Percentiles rank a stretch among this genome's conserved stretches.
These are phyloP conservation scores for Salminus brasiliensis DNA, from an alignment of 2,113 vertebrate genomes.

Conservation along the genomic window DNA sequence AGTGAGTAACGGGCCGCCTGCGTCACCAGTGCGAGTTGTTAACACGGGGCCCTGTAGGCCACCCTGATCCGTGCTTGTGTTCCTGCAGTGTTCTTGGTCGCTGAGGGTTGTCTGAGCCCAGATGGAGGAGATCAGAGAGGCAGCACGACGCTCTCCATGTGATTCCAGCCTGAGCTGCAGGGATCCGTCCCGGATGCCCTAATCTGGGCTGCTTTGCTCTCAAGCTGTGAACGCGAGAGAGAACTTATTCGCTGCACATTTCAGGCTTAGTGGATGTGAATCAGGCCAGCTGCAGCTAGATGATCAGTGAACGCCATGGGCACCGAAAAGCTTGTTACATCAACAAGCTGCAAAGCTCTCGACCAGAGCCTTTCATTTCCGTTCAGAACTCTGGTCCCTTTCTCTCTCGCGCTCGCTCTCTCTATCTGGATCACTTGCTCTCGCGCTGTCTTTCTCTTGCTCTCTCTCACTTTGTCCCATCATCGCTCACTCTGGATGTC, in stretches of 20 bases:
- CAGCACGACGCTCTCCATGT: not conserved
- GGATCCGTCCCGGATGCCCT: conserved; percentile 8
- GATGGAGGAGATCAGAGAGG: not conserved
- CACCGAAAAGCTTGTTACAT: conserved; percentile 31
- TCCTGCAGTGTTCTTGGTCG: not conserved
- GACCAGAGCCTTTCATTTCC: not conserved
- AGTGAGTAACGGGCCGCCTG: not conserved
- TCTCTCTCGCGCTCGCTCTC: not conserved
- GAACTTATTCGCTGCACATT: conserved; percentile 22
- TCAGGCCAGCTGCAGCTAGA: not conserved
- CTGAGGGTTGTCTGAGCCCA: not conserved
- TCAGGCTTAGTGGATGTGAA: conserved; percentile 21
- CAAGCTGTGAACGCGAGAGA: conserved; percentile 3
- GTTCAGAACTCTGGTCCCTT: not conserved
- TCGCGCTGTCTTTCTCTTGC: not conserved
- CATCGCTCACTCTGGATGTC: too few species aligned
- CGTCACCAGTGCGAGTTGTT: not conserved
- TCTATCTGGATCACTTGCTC: not conserved
- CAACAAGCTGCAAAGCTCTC: not conserved
- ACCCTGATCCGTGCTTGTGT: not conserved
- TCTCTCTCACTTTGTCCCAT: too few species aligned
- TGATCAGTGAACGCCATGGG: conserved; percentile 21
- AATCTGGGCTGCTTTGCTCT: conserved; percentile 22
- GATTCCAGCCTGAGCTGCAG: not conserved
- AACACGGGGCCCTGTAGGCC: not conserved